phyloP scores from a whole-genome alignment of 2,113 vertebrate genomes.

The Girardinichthys multiradiatus region DNA sequence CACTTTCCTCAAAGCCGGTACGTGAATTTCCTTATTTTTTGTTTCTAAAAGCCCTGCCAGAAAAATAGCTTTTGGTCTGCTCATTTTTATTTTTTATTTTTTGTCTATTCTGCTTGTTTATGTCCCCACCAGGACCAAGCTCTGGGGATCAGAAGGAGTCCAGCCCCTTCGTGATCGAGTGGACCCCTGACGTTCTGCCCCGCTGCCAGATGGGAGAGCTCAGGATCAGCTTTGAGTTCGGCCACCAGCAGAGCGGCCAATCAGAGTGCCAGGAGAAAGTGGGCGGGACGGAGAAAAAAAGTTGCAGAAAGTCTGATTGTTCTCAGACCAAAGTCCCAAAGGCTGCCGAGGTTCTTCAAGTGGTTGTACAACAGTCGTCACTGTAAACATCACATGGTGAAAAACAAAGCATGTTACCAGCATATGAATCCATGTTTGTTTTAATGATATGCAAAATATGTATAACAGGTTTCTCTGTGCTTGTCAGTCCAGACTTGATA shows the following conservation, averaged over 20 bases:
- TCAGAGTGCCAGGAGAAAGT: slow-evolving; percentile 46
- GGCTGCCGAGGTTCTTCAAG: slow-evolving; percentile 44
- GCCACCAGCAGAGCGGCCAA: slow-evolving; percentile 85
- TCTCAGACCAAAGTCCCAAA: slow-evolving; percentile 24
- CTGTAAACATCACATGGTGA: neutral
- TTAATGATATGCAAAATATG: neutral
- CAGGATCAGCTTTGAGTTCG: slow-evolving; percentile 88
- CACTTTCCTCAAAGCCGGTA: slow-evolving; percentile 93
- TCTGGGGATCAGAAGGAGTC: slow-evolving; percentile 85
- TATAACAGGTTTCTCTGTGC: neutral
- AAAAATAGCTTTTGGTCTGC: neutral
- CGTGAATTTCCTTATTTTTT: slow-evolving; percentile 38
- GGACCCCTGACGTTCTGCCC: slow-evolving; percentile 90
- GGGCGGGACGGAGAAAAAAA: slow-evolving; percentile 22
- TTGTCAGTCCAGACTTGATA: no score
- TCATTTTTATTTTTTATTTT: no score
- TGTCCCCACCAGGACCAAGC: slow-evolving; percentile 75
- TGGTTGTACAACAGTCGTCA: slow-evolving; percentile 21
- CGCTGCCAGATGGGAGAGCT: slow-evolving; percentile 87
- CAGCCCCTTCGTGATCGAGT: slow-evolving; percentile 88
- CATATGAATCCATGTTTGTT: neutral
- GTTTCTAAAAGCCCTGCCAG: neutral
- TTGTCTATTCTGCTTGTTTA: neutral
- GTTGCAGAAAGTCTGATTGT: slow-evolving; percentile 31
- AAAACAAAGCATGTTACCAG: neutral